Evolutionary conservation across 35 echinoderm and acorn worm species (phyloP), one percentile per base, ranked within the genome.

Genomic region (Ptychodera flava): DNA sequence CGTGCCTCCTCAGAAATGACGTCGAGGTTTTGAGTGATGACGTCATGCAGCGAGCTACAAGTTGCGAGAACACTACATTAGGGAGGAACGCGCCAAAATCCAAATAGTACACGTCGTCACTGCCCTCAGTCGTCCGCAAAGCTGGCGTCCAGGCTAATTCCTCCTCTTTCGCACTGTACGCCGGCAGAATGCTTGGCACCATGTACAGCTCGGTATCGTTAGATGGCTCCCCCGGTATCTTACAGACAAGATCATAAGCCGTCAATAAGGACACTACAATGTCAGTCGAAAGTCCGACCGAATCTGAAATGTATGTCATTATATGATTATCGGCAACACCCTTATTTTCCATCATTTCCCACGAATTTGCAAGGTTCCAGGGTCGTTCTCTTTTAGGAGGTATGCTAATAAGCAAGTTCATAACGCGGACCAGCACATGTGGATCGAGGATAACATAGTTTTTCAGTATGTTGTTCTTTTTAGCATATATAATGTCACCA

Each of bases 401-500:
- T 30, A 82, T 29, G 16, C 75, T 53, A 6, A 82, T 38, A 28
- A 89, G 34, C 15, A 31, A 52, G 79, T 82, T 82, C 28, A 89
- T 30, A 53, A 89, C 28, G 37, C 82, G 79, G 6, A 89, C 87
- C 30, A 89, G 33, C 16, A 82, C 29, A 36, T 89, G 87, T 22
- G 87, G 87, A 33, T 89, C 80, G 15, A 80, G 53, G 16, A 89
- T 75, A 1, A 89, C 79, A 38, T 82, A 76, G 10, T 89, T 30
- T 1, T 79, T 29, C 1, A 89, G 37, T 15, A 89, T 1, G 14
- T 82, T 80, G 75, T 89, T 80, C 2, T 76, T 31, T 1, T 53
- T 79, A 32, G 38, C 64, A 79, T 89, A 81, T 31, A 89, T 89
- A 52, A 89, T 36, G 15, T 89, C 87, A 31, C 87, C 87, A 37